Conservation (phyloP, 2,797 vertebrate genomes). For the Buceros bicornis region DNA sequence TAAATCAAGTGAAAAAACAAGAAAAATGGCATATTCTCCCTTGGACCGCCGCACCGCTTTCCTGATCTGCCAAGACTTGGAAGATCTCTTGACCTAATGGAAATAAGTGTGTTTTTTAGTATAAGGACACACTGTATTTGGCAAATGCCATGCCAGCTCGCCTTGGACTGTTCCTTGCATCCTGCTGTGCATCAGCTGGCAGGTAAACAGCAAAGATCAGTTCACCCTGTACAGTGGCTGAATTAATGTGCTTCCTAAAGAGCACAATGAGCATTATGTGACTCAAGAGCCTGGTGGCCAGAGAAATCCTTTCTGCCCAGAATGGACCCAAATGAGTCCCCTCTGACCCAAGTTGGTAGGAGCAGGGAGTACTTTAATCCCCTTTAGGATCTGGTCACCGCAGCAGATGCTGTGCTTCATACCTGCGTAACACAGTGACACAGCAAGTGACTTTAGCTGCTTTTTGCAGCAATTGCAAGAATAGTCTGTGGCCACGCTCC, state of each 20-base stretch:
- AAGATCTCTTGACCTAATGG: slow-evolving; percentile 38
- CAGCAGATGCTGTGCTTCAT: neutral
- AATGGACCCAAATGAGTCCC: neutral
- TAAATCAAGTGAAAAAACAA: neutral
- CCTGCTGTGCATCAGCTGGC: slow-evolving; percentile 61
- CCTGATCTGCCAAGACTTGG: slow-evolving; percentile 21
- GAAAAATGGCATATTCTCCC: neutral
- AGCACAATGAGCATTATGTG: neutral
- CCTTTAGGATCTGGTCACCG: neutral
- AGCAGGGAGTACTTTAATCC: neutral
- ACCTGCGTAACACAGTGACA: slow-evolving; percentile 36
- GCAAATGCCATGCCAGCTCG: slow-evolving; percentile 23
- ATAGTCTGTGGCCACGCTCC: slow-evolving; percentile 43
- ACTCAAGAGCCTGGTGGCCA: neutral
- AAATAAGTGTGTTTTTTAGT: slow-evolving; percentile 30
- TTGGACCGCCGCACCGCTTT: neutral
- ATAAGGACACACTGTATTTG: slow-evolving; percentile 39
- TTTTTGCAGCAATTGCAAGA: slow-evolving; percentile 29
- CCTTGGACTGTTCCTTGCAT: slow-evolving; percentile 45
- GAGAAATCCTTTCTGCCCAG: neutral
- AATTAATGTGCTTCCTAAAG: slow-evolving; percentile 56
- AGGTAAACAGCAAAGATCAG: slow-evolving; percentile 52
- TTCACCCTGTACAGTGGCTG: slow-evolving; percentile 11
- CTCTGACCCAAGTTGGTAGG: neutral
- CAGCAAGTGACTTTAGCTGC: slow-evolving; percentile 29